A percentile compares a stretch with the other conserved stretches of the same genome.
These are phyloP conservation scores for Hermaeophaga mercurialis DNA, from an alignment of 2,888 invertebrate genomes.

Conservation along the genomic window DNA sequence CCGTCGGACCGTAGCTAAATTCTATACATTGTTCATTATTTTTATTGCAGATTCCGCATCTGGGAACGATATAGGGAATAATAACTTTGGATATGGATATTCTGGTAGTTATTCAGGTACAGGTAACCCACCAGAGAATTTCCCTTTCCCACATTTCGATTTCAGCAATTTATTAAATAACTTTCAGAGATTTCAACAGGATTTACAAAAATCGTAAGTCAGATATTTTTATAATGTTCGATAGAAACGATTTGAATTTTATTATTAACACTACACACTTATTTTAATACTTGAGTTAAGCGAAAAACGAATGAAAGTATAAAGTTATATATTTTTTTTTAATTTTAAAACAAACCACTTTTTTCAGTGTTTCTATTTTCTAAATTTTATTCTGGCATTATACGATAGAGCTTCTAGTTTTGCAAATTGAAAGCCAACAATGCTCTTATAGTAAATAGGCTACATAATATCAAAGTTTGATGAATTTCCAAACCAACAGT, in stretches of 20 bases:
- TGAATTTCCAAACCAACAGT: background rate
- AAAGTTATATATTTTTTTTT: no score
- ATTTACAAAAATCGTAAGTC: conserved; percentile 48
- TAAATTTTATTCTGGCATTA: no score
- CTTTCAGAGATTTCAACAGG: conserved; percentile 47
- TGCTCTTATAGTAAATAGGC: background rate
- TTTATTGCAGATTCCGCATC: conserved; percentile 23
- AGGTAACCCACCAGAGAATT: conserved; percentile 35
- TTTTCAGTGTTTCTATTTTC: no score
- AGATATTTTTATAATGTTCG: background rate
- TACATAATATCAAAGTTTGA: background rate
- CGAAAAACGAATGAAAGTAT: no score
- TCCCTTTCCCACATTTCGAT: conserved; percentile 40
- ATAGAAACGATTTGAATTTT: background rate
- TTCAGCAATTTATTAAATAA: conserved; percentile 44
- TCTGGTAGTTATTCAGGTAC: conserved; percentile 45
- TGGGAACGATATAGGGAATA: conserved; percentile 25
- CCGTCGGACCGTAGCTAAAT: background rate
- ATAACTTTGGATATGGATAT: conserved; percentile 43
- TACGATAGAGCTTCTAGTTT: no score
- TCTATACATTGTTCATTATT: background rate
- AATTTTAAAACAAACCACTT: no score
- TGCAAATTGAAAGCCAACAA: no score
- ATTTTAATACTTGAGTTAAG: no score
- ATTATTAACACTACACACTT: no score